phyloP scores from a whole-genome alignment of 2,888 invertebrate species.

The Volucella zonaria region DNA sequence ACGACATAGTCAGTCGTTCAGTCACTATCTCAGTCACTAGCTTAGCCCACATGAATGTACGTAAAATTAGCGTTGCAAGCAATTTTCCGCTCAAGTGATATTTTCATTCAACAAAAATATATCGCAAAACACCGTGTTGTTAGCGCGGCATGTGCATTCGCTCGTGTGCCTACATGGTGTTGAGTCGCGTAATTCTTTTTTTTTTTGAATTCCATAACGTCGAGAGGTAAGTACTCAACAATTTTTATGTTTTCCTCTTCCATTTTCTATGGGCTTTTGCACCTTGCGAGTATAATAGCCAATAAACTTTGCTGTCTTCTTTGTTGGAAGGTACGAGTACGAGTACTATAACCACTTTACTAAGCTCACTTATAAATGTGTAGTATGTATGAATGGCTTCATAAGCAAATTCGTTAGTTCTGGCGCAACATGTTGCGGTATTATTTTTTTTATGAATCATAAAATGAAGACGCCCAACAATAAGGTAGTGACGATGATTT shows the following conservation, averaged over 20 bases:
- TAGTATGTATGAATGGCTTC: too few species aligned
- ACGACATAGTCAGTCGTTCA: background rate
- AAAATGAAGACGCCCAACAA: too few species aligned
- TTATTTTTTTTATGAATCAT: too few species aligned
- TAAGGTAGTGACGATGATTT: too few species aligned
- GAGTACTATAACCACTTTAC: too few species aligned
- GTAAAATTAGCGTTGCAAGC: slow-evolving; percentile 29
- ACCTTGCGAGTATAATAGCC: background rate
- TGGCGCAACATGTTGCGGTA: too few species aligned
- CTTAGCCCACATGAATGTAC: slow-evolving; percentile 21
- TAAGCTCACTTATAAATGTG: too few species aligned
- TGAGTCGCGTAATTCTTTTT: slow-evolving; percentile 14
- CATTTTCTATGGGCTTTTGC: background rate
- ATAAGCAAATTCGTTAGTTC: too few species aligned
- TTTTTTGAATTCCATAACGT: slow-evolving; percentile 25
- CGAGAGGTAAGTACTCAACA: background rate
- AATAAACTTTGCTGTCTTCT: too few species aligned
- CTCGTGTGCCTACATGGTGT: slow-evolving; percentile 32
- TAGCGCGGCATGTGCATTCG: slow-evolving; percentile 10
- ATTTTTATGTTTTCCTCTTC: background rate
- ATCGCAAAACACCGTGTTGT: slow-evolving; percentile 37
- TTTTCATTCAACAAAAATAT: slow-evolving; percentile 49
- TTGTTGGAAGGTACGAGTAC: too few species aligned
- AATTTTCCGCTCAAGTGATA: slow-evolving; percentile 68
- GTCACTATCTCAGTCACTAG: background rate